phyloP scores from a whole-genome alignment of 1,140 invertebrate genomes.

The Hermatobates lingyangjiaoensis region DNA sequence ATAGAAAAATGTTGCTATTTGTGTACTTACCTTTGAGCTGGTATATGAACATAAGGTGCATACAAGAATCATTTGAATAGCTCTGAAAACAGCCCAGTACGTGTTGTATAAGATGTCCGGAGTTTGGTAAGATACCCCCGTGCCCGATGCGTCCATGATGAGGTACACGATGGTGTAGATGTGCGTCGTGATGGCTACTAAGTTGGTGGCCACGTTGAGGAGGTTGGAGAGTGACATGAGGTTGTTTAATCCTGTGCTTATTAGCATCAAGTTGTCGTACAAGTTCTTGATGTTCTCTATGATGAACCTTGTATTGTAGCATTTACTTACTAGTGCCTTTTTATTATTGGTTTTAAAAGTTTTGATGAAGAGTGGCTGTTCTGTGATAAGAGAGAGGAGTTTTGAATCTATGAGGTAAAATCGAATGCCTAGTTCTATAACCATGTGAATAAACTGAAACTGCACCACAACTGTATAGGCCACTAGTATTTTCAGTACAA shows the following conservation, averaged over 20 bases:
- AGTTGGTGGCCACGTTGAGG: conserved; percentile 2
- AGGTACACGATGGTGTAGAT: conserved; percentile 5
- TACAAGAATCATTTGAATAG: not conserved
- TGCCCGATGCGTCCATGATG: not conserved
- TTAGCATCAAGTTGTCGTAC: not conserved
- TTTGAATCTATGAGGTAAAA: conserved; percentile 4
- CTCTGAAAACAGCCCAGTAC: conserved; percentile 1
- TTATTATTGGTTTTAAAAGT: not conserved
- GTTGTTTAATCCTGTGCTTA: not conserved
- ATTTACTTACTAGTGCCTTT: conserved; percentile 3
- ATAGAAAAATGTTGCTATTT: not conserved
- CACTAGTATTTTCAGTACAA: not conserved
- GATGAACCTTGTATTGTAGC: not conserved
- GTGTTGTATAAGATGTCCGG: not conserved
- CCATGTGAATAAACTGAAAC: not conserved
- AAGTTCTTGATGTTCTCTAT: not conserved
- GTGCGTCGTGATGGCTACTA: conserved; percentile 2
- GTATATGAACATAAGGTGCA: not conserved
- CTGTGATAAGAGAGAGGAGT: too few relatives aligned
- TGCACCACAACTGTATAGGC: not conserved
- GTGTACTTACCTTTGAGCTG: not conserved
- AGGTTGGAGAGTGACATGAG: conserved; percentile 1
- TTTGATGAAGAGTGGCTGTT: not conserved
- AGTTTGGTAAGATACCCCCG: not conserved
- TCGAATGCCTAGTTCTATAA: conserved; percentile 4